These are phyloP conservation scores for Distichodus sexfasciatus DNA, from an alignment of 2,797 vertebrate species.

Conservation along the genomic window DNA sequence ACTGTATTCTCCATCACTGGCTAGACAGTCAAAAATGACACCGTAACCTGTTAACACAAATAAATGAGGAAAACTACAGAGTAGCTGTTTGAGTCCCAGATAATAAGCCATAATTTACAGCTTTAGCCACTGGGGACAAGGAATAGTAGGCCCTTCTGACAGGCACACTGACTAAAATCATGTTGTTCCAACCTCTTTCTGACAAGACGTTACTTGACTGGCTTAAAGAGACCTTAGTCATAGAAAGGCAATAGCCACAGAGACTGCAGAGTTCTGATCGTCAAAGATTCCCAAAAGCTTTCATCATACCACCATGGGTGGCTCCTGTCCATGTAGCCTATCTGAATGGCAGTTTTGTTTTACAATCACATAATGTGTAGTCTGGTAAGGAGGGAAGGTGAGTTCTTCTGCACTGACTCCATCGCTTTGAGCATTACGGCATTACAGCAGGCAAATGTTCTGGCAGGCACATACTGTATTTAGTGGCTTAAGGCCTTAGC, in stretches of 20 bases:
- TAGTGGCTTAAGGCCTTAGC: constrained; percentile 28
- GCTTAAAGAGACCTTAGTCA: constrained; percentile 52
- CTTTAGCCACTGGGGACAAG: constrained; percentile 57
- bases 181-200: constrained; percentile 65
- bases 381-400: constrained; percentile 8
- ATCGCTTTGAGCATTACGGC: constrained; percentile 23
- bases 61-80: constrained; percentile 58
- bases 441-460: constrained; percentile 23
- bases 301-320: constrained; percentile 60
- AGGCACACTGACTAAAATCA: constrained; percentile 67
- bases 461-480: constrained; percentile 25
- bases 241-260: constrained; percentile 43
- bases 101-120: constrained; percentile 68
- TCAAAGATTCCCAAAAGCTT: constrained; percentile 60
- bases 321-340: constrained; percentile 33
- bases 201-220: constrained; percentile 76
- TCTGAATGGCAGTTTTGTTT: constrained; percentile 39
- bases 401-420: constrained; percentile 28
- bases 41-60: constrained; percentile 50
- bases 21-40: constrained; percentile 36
- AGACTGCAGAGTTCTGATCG: constrained; percentile 38
- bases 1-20: constrained; percentile 29
- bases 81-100: constrained; percentile 48
- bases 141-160: constrained; percentile 67
- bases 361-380: constrained; percentile 35